Conservation (phyloP, 2,797 vertebrate genomes). For the Sebastes glaucus region DNA sequence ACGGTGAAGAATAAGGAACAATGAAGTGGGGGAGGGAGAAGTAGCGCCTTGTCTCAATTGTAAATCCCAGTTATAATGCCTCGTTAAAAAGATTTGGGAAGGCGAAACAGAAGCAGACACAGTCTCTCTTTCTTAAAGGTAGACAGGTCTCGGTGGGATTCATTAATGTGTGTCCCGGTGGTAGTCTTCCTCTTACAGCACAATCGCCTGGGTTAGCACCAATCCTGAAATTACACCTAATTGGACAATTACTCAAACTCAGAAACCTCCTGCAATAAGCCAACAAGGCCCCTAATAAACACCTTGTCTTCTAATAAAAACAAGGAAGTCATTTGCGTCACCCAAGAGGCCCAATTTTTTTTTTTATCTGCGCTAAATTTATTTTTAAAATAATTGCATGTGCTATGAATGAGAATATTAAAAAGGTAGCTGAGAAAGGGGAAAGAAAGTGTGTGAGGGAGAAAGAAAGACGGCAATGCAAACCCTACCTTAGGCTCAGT, state of each 20-base stretch:
- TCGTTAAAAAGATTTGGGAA: conserved; percentile 91
- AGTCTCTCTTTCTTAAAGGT: conserved; percentile 86
- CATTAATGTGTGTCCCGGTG: conserved; percentile 95
- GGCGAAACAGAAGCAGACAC: conserved; percentile 91
- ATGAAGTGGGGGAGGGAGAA: conserved; percentile 74
- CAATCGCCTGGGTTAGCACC: conserved; percentile 92
- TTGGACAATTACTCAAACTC: conserved; percentile 99
- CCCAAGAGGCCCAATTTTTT: conserved; percentile 95
- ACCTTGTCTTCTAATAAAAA: conserved; percentile 99
- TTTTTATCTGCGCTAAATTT: conserved; percentile 94
- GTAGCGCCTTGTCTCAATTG: conserved; percentile 79
- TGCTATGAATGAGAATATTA: conserved; percentile 93
- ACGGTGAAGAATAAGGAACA: conserved; percentile 76
- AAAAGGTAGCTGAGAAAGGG: conserved; percentile 83
- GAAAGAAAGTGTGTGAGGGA: conserved; percentile 49
- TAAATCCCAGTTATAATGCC: conserved; percentile 86
- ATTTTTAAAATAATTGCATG: conserved; percentile 98
- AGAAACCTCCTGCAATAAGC: conserved; percentile 96
- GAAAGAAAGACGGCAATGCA: conserved; percentile 86
- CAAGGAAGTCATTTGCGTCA: conserved; percentile 97
- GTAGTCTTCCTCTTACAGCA: conserved; percentile 91
- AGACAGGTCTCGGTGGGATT: conserved; percentile 95
- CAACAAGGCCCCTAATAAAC: conserved; percentile 99
- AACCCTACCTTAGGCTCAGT: conserved; percentile 85
- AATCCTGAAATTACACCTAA: conserved; percentile 99